A percentile compares a stretch with the other conserved stretches of the same genome.
Conservation (phyloP, 2,113 vertebrate genomes). For the Protobothrops mucrosquamatus region DNA sequence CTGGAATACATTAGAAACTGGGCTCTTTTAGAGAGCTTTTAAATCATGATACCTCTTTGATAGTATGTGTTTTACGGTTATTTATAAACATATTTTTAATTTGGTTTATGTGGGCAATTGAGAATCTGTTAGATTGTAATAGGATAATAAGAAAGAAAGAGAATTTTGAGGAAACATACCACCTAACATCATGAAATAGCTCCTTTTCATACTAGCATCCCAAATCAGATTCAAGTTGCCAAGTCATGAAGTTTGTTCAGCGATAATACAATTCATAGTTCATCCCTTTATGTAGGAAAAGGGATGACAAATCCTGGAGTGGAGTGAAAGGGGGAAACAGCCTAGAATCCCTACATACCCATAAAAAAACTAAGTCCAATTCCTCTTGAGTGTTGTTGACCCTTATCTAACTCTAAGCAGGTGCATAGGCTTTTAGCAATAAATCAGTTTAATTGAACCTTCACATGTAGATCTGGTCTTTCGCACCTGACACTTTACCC, state of each 20-base stretch:
- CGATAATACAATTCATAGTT: neutral
- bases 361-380: neutral
- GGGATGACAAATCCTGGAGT: neutral
- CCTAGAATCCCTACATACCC: neutral
- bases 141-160: neutral
- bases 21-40: neutral
- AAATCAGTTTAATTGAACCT: neutral
- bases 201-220: neutral
- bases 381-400: neutral
- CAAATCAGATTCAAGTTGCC: neutral
- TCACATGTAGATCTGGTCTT: neutral
- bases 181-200: neutral
- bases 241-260: neutral
- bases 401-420: neutral
- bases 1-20: neutral
- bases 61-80: neutral
- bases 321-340: neutral
- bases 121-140: neutral
- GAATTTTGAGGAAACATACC: neutral
- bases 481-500: neutral
- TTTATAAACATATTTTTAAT: neutral
- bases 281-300: neutral
- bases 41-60: neutral
- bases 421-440: neutral
- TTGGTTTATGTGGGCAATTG: neutral